Conservation (phyloP, 2,113 vertebrate species). For the Pantherophis guttatus region DNA sequence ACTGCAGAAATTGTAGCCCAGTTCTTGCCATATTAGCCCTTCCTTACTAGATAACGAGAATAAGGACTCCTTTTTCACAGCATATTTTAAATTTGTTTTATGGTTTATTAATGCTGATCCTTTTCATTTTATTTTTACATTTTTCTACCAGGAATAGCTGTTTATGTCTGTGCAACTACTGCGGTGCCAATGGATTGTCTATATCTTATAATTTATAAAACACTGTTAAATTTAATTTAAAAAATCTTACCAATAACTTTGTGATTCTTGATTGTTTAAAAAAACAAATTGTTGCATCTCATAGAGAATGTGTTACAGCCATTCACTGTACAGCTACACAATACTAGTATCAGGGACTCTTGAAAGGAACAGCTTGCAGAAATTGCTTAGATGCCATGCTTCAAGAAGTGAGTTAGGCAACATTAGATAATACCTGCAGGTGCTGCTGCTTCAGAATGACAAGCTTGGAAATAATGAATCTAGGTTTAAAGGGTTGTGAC, state of each 20-base stretch:
- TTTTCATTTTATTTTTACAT: slow-evolving; percentile 62
- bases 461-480: background rate
- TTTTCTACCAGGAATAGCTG: slow-evolving; percentile 66
- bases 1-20: background rate
- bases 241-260: slow-evolving; percentile 20
- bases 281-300: background rate
- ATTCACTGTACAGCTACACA: background rate
- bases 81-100: slow-evolving; percentile 21
- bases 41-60: slow-evolving; percentile 1
- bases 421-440: background rate
- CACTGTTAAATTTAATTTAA: slow-evolving; percentile 69
- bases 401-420: background rate
- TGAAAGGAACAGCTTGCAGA: background rate
- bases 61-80: slow-evolving; percentile 38
- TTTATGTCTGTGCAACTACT: slow-evolving; percentile 65
- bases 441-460: background rate
- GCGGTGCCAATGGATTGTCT: slow-evolving; percentile 62
- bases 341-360: background rate
- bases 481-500: background rate
- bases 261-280: background rate
- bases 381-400: background rate
- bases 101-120: slow-evolving; percentile 14
- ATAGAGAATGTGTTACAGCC: background rate
- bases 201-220: slow-evolving; percentile 68
- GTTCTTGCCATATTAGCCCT: background rate